Conservation (phyloP, 2,797 vertebrate species). For the Scleropages formosus region DNA sequence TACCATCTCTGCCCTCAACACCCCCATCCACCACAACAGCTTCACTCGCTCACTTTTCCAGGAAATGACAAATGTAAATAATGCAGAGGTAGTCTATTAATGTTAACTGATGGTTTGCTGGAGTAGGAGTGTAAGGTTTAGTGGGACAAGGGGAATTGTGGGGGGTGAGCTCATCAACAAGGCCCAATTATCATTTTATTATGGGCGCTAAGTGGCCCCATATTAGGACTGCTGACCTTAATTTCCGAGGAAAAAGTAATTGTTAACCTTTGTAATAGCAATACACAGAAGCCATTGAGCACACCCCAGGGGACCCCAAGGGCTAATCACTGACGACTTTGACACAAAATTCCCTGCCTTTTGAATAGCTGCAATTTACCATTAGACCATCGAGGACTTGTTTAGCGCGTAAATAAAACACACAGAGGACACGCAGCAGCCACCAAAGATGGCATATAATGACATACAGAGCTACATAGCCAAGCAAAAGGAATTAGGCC, state of each 20-base stretch:
- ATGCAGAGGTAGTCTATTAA: slow-evolving; percentile 65
- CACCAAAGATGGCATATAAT: background rate
- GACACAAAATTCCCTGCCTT: slow-evolving; percentile 39
- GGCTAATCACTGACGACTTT: slow-evolving; percentile 51
- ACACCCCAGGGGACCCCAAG: slow-evolving; percentile 51
- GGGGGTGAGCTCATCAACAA: slow-evolving; percentile 52
- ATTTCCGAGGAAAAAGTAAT: slow-evolving; percentile 79
- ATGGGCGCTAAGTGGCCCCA: slow-evolving; percentile 75
- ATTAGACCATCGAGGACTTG: slow-evolving; percentile 18
- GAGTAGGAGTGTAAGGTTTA: slow-evolving; percentile 39
- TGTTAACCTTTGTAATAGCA: slow-evolving; percentile 70
- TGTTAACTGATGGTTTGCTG: slow-evolving; percentile 58
- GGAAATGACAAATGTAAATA: slow-evolving; percentile 64
- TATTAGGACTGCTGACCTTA: slow-evolving; percentile 85
- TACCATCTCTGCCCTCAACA: slow-evolving; percentile 25
- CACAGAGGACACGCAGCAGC: slow-evolving; percentile 24
- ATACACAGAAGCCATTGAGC: slow-evolving; percentile 66
- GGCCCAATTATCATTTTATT: slow-evolving; percentile 83
- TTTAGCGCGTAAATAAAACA: slow-evolving; percentile 33
- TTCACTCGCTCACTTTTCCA: slow-evolving; percentile 43
- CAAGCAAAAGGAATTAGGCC: background rate
- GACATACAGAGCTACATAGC: background rate
- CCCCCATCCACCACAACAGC: background rate
- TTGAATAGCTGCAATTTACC: slow-evolving; percentile 20
- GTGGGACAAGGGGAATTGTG: slow-evolving; percentile 1